phyloP scores from a whole-genome alignment of 2,797 vertebrate genomes.

The Platalea minor region DNA sequence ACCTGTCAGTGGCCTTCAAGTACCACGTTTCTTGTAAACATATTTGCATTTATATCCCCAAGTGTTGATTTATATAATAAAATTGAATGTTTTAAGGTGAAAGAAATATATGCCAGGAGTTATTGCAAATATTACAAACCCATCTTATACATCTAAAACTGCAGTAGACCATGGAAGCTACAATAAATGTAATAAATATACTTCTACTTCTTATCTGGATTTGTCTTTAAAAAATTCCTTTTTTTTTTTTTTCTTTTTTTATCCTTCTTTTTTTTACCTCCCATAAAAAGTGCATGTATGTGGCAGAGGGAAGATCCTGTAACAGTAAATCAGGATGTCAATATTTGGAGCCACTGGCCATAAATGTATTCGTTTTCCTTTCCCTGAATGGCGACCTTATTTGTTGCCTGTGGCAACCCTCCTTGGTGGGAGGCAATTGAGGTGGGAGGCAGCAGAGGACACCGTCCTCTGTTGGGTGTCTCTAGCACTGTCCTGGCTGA shows the following conservation, averaged over 20 bases:
- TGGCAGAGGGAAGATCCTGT: too few species aligned
- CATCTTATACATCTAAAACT: not conserved
- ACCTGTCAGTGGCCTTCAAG: not conserved
- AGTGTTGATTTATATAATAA: not conserved
- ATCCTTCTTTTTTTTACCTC: fast-evolving
- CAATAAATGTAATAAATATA: not conserved
- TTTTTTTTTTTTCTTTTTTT: too few species aligned
- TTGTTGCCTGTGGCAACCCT: not conserved
- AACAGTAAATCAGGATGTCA: not conserved
- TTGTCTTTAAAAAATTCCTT: not conserved
- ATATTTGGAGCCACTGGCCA: not conserved
- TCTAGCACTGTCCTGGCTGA: not conserved
- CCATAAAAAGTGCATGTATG: not conserved
- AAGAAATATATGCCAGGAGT: not conserved
- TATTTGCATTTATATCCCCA: not conserved
- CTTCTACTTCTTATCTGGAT: not conserved
- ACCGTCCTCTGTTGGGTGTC: fast-evolving
- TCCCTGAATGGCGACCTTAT: not conserved
- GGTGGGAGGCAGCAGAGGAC: not conserved
- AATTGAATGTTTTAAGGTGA: not conserved
- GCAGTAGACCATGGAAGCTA: not conserved
- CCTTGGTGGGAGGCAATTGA: too few species aligned
- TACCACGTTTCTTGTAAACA: not conserved
- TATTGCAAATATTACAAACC: not conserved
- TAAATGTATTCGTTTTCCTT: not conserved